Conservation (phyloP, 2,797 vertebrate species). For the Epinephelus coioides region DNA sequence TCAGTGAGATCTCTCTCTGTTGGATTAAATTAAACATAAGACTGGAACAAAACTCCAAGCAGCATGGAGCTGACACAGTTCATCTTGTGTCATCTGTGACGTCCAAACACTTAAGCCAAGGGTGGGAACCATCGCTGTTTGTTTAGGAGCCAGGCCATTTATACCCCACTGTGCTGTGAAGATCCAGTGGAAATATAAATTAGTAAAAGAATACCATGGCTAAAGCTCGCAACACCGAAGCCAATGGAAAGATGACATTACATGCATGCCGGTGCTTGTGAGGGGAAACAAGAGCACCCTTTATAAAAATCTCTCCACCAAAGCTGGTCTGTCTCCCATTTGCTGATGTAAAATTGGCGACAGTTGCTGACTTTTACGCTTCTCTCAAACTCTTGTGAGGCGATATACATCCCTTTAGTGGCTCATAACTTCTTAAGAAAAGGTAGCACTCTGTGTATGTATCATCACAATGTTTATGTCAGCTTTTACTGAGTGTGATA, state of each 20-base stretch:
- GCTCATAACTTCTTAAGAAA: conserved; percentile 29
- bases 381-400: conserved; percentile 1
- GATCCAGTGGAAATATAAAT: not conserved
- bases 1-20: conserved; percentile 4
- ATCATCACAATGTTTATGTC: conserved; percentile 45
- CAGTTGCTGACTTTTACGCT: conserved; percentile 9
- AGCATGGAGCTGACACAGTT: not conserved
- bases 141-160: not conserved
- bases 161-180: not conserved
- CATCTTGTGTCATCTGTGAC: not conserved
- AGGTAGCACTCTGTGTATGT: conserved; percentile 8
- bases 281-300: not conserved
- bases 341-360: conserved; percentile 6
- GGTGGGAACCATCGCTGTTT: not conserved
- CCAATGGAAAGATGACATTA: not conserved
- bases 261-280: conserved; percentile 11
- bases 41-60: conserved; percentile 2
- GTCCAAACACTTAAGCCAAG: not conserved
- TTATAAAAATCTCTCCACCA: not conserved
- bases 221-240: not conserved
- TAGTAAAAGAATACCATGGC: not conserved
- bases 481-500: conserved; percentile 62
- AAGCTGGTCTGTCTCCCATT: not conserved
- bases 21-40: conserved; percentile 3
- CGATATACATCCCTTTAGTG: not conserved